phyloP scores from a whole-genome alignment of 2,797 vertebrate genomes.

The Malurus splendens region DNA sequence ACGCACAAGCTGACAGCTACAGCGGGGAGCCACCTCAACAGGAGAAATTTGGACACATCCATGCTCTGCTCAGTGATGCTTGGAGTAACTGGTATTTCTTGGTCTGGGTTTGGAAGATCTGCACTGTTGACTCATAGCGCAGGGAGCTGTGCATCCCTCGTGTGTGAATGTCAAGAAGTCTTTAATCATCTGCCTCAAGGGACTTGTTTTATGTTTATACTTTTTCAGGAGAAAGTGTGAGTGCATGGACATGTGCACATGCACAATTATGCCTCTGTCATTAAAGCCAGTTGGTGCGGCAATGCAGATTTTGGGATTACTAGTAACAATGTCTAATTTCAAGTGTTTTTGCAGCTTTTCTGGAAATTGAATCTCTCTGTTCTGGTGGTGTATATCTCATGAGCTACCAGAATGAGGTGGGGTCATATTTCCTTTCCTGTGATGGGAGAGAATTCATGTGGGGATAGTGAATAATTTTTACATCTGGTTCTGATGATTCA shows the following conservation, averaged over 20 bases:
- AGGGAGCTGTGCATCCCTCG: not conserved
- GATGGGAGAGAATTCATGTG: not conserved
- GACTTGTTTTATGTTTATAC: not conserved
- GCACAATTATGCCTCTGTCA: not conserved
- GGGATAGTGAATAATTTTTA: not conserved
- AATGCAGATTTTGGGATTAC: not conserved
- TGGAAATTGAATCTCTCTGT: not conserved
- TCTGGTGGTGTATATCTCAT: not conserved
- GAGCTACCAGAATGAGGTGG: not conserved
- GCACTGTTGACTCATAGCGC: not conserved
- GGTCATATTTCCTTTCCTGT: not conserved
- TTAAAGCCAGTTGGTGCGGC: not conserved
- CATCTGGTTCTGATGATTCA: not conserved
- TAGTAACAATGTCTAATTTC: not conserved
- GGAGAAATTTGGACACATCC: not conserved
- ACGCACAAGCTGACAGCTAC: not conserved
- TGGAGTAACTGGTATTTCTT: not conserved
- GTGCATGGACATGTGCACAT: too few species aligned
- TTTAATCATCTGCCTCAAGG: not conserved
- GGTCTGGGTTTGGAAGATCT: not conserved
- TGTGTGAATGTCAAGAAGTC: not conserved
- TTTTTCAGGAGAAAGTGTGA: not conserved
- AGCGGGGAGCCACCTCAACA: accelerated
- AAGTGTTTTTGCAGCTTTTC: not conserved
- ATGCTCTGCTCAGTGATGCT: not conserved